Percentiles rank a stretch among this genome's conserved stretches.
phyloP scores from a whole-genome alignment of 2,888 invertebrate genomes.

The Yponomeuta plumbellus region DNA sequence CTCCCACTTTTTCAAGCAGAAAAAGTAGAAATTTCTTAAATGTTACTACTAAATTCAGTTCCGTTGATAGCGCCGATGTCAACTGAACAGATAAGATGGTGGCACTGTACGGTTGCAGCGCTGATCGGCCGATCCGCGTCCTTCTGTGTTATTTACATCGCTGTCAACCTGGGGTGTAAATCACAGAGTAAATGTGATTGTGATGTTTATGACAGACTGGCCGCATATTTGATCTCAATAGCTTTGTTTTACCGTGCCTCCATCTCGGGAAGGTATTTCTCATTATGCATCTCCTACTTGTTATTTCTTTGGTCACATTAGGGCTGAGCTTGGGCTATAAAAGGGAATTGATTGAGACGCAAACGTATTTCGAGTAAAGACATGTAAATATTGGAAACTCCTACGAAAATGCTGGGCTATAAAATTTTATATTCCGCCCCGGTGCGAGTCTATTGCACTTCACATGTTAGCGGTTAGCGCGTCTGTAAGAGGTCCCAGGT shows the following conservation, averaged over 20 bases:
- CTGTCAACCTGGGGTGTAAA: slow-evolving; percentile 1
- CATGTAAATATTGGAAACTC: background rate
- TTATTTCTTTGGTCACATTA: background rate
- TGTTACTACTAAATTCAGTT: too few species aligned
- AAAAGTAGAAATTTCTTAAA: too few species aligned
- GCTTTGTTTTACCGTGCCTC: slow-evolving; percentile 10
- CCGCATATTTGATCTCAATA: slow-evolving; percentile 13
- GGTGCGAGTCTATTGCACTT: background rate
- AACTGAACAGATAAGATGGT: too few species aligned
- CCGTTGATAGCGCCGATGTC: too few species aligned
- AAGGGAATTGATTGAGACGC: background rate
- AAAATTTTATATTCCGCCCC: background rate
- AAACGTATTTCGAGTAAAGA: background rate
- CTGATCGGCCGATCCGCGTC: too few species aligned
- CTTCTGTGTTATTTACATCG: background rate
- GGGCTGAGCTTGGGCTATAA: background rate
- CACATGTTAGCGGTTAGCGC: background rate
- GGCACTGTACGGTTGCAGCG: too few species aligned
- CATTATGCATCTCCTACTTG: background rate
- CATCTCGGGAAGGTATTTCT: background rate
- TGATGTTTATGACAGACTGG: slow-evolving; percentile 17
- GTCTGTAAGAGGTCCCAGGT: too few species aligned
- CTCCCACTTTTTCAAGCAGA: too few species aligned
- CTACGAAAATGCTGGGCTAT: background rate
- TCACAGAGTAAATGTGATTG: slow-evolving; percentile 17